Percentiles rank a stretch among this genome's conserved stretches.
These are phyloP conservation scores for Ornithoptera priamus DNA, from an alignment of 2,888 invertebrate genomes.

Conservation along the genomic window DNA sequence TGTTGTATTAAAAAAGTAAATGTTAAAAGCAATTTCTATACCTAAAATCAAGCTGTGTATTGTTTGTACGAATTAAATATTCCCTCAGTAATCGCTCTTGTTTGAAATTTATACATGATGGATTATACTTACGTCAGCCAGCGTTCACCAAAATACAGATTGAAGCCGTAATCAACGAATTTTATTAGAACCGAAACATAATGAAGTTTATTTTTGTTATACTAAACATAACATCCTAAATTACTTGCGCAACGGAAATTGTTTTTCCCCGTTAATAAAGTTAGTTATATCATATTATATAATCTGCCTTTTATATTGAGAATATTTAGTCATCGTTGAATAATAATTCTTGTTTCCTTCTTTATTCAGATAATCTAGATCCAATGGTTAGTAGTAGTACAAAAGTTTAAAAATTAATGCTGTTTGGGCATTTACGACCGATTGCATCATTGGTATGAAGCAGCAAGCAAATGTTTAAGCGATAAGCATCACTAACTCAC, in stretches of 20 bases:
- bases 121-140: not conserved
- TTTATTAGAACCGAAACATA: not conserved
- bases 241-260: not conserved
- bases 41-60: not conserved
- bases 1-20: not conserved
- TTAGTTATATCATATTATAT: too few relatives aligned
- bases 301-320: too few relatives aligned
- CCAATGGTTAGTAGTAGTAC: too few relatives aligned
- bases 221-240: not conserved
- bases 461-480: too few relatives aligned
- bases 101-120: conserved; percentile 1
- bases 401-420: too few relatives aligned
- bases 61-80: conserved; percentile 1
- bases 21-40: not conserved
- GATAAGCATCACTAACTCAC: too few relatives aligned
- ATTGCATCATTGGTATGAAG: too few relatives aligned
- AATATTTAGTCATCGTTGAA: too few relatives aligned
- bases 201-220: not conserved
- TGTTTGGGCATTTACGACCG: too few relatives aligned
- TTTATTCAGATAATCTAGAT: too few relatives aligned
- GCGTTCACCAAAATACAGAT: not conserved
- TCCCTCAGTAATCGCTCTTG: conserved; percentile 1
- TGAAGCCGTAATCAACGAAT: conserved; percentile 1
- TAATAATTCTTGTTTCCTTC: too few relatives aligned
- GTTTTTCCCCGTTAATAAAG: not conserved